A percentile compares a stretch with the other conserved stretches of the same genome.
These are phyloP conservation scores for Gymnothorax javanicus DNA, from an alignment of 2,797 vertebrate species.

Conservation along the genomic window DNA sequence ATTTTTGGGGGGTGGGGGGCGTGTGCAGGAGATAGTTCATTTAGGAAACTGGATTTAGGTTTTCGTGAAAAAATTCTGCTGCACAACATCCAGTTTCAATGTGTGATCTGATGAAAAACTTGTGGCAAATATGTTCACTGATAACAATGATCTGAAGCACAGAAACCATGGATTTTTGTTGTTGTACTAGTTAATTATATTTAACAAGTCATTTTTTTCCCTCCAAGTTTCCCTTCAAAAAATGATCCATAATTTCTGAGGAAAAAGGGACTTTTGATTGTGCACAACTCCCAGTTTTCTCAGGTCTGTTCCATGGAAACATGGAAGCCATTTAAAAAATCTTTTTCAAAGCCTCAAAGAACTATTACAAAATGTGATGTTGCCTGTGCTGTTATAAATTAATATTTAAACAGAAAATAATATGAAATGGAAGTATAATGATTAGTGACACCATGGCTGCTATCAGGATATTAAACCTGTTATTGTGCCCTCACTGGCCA, in stretches of 20 bases:
- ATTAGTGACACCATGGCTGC: conserved; percentile 21
- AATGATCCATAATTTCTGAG: conserved; percentile 55
- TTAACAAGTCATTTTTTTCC: conserved; percentile 60
- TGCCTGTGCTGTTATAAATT: not conserved
- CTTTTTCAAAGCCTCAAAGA: not conserved
- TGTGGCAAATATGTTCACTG: conserved; percentile 44
- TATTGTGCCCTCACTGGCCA: conserved; percentile 5
- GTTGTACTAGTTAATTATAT: conserved; percentile 64
- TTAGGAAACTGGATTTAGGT: conserved; percentile 10
- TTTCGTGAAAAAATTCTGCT: conserved; percentile 40
- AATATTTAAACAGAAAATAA: conserved; percentile 50
- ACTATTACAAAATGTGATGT: not conserved
- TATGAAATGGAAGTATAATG: conserved; percentile 48
- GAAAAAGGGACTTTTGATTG: conserved; percentile 56
- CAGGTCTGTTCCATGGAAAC: conserved; percentile 39
- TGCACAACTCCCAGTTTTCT: conserved; percentile 39
- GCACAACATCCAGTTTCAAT: conserved; percentile 24
- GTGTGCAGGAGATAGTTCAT: conserved; percentile 32
- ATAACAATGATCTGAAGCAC: conserved; percentile 33
- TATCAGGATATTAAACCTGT: conserved; percentile 36
- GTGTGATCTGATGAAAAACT: conserved; percentile 44
- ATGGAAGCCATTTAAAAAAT: conserved; percentile 13
- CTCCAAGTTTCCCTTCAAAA: conserved; percentile 60
- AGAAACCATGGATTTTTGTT: conserved; percentile 52
- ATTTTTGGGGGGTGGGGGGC: not conserved